Percentiles rank a stretch among this genome's conserved stretches.
Conservation (phyloP, 2,888 invertebrate species). For the Heteromurus nitidus region DNA sequence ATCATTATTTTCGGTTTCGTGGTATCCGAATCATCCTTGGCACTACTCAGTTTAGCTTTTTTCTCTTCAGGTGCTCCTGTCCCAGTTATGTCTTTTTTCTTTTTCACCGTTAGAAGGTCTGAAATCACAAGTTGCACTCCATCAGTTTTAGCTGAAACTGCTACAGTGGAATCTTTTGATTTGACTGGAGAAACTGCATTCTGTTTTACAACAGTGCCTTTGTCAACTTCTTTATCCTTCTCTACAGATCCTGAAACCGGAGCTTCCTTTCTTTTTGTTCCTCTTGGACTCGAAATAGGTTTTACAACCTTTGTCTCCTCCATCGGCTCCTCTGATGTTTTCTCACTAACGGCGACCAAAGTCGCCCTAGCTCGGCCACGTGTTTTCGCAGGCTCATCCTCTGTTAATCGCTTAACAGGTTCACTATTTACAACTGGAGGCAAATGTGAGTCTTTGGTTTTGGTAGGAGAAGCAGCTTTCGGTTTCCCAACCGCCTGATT, state of each 20-base stretch:
- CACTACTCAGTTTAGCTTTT: too few relatives aligned
- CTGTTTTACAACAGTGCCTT: background rate
- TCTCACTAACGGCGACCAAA: background rate
- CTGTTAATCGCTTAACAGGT: background rate
- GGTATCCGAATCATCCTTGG: too few relatives aligned
- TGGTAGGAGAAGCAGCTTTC: too few relatives aligned
- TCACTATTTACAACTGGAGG: conserved; percentile 33
- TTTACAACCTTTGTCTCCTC: background rate
- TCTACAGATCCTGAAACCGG: background rate
- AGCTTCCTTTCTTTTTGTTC: background rate
- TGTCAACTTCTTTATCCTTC: background rate
- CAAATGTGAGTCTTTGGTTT: conserved; percentile 55
- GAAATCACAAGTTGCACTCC: too few relatives aligned
- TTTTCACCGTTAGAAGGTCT: too few relatives aligned
- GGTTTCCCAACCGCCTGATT: too few relatives aligned
- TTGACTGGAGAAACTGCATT: background rate
- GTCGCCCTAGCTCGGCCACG: conserved; percentile 1
- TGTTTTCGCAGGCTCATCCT: conserved; percentile 7
- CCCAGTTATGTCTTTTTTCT: too few relatives aligned
- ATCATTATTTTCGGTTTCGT: too few relatives aligned
- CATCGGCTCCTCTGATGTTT: background rate
- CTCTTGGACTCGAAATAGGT: background rate
- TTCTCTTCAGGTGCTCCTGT: too few relatives aligned
- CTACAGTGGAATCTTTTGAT: too few relatives aligned
- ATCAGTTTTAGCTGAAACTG: too few relatives aligned